Conservation (phyloP, 2,797 vertebrate species). For the Aeoliscus strigatus region DNA sequence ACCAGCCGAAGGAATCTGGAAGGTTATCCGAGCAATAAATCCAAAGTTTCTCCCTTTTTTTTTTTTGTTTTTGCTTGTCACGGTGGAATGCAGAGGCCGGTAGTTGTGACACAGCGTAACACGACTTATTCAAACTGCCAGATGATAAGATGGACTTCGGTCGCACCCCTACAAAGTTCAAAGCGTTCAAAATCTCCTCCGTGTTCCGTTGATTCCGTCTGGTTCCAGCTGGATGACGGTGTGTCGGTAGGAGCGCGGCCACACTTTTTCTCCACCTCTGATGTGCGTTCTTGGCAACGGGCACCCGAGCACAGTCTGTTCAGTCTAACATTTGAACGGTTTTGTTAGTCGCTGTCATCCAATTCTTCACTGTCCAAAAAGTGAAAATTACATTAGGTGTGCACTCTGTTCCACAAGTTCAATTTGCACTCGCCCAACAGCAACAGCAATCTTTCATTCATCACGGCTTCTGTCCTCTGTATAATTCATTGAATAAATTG, state of each 20-base stretch:
- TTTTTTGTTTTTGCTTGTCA: constrained; percentile 61
- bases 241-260: constrained; percentile 31
- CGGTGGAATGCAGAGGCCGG: constrained; percentile 55
- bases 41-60: constrained; percentile 52
- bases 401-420: constrained; percentile 54
- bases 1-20: constrained; percentile 68
- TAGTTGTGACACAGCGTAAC: constrained; percentile 55
- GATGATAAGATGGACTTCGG: constrained; percentile 64
- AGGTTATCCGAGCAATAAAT: constrained; percentile 78
- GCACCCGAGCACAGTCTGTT: constrained; percentile 41
- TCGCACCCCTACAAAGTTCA: constrained; percentile 58
- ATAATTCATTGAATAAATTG: constrained; percentile 67
- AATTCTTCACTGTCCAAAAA: constrained; percentile 61
- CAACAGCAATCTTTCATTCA: constrained; percentile 46
- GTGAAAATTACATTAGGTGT: constrained; percentile 64
- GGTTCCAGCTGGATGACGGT: constrained; percentile 58
- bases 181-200: constrained; percentile 60
- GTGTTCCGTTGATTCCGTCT: constrained; percentile 45
- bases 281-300: constrained; percentile 37
- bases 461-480: constrained; percentile 58
- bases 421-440: constrained; percentile 43
- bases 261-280: constrained; percentile 34
- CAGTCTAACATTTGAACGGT: constrained; percentile 57
- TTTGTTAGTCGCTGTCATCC: constrained; percentile 56
- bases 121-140: constrained; percentile 57